A percentile compares a stretch with the other conserved stretches of the same genome.
These are phyloP conservation scores for Squalus acanthias DNA, from an alignment of 2,797 vertebrate genomes.

Conservation along the genomic window DNA sequence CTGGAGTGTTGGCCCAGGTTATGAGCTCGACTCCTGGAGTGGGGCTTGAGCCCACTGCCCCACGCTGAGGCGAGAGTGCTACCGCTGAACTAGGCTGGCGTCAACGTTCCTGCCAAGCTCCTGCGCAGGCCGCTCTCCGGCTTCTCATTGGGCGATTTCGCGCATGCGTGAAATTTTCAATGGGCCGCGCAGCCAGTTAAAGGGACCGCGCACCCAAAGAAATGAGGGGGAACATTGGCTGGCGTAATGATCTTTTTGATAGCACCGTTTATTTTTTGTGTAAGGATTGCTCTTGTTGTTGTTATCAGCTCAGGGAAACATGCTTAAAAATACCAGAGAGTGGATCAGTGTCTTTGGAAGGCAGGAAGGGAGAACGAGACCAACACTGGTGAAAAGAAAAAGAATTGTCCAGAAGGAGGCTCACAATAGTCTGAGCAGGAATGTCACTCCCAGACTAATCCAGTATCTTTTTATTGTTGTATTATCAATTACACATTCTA, in stretches of 20 bases:
- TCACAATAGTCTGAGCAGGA: background rate
- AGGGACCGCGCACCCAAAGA: no score
- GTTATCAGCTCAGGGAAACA: background rate
- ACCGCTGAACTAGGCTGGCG: background rate
- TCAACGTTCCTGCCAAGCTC: no score
- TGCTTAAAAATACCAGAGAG: background rate
- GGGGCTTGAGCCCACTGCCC: background rate
- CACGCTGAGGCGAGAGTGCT: background rate
- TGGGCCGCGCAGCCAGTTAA: no score
- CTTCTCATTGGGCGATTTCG: no score
- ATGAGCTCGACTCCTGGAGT: background rate
- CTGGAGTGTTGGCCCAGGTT: background rate
- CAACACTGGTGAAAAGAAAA: background rate
- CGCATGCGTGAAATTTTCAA: no score
- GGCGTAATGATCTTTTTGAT: background rate
- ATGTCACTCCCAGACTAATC: background rate
- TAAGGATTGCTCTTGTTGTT: background rate
- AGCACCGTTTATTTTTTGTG: background rate
- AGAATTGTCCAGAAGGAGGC: background rate
- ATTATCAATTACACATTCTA: no score
- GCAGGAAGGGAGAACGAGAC: background rate
- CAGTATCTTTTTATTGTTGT: background rate
- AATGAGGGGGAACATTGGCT: no score
- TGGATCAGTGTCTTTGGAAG: background rate
- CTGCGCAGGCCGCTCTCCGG: no score